phyloP scores from a whole-genome alignment of 1,140 invertebrate genomes.

The Drosophila eugracilis region DNA sequence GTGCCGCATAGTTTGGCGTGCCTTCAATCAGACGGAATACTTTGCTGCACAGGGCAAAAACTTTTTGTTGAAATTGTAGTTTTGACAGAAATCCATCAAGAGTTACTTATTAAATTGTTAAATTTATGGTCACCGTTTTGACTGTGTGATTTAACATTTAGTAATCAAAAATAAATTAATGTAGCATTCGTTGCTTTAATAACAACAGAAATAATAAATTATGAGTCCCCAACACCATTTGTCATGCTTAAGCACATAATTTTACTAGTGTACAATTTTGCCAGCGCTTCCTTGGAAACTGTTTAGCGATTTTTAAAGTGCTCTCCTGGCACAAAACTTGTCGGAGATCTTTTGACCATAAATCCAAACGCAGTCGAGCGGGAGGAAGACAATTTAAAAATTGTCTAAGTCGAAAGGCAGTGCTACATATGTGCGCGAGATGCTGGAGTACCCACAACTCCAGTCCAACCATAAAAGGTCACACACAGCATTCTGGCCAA shows the following conservation, averaged over 20 bases:
- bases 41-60: constrained; percentile 5
- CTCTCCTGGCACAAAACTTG: constrained; percentile 48
- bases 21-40: constrained; percentile 66
- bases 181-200: too few species aligned
- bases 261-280: constrained; percentile 15
- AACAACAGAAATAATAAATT: too few species aligned
- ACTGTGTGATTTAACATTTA: too few species aligned
- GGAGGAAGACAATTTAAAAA: constrained; percentile 61
- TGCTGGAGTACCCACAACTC: constrained; percentile 14
- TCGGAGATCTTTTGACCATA: constrained; percentile 58
- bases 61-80: neutral
- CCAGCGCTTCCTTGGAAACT: constrained; percentile 49
- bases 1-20: constrained; percentile 59
- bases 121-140: too few species aligned
- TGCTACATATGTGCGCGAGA: too few species aligned
- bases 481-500: constrained; percentile 49
- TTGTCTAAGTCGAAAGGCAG: constrained; percentile 44
- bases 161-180: too few species aligned
- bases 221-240: neutral
- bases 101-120: too few species aligned
- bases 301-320: constrained; percentile 67
- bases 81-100: too few species aligned
- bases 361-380: constrained; percentile 42
- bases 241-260: neutral
- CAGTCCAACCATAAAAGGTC: constrained; percentile 59